Evolutionary conservation across 2,797 vertebrate species (phyloP).

Genomic region (Picus viridis): DNA sequence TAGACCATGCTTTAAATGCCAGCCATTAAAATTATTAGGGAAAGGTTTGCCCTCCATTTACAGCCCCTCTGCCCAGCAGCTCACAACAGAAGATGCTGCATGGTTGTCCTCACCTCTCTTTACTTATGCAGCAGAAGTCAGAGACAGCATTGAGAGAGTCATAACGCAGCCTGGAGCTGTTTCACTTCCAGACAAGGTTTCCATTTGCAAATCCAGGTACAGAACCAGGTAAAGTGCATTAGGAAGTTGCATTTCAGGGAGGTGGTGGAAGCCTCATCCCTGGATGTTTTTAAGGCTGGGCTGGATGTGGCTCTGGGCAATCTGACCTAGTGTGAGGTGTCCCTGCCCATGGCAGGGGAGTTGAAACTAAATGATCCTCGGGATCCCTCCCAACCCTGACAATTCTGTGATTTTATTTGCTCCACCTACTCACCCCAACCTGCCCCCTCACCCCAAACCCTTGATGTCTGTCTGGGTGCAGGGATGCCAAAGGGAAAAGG

Average conservation of each 20-base stretch:
- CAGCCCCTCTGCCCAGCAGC: conserved; percentile 2
- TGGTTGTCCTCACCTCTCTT: neutral
- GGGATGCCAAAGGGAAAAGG: neutral
- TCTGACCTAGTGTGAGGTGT: too few species aligned
- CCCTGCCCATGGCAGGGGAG: too few species aligned
- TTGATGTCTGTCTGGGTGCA: neutral
- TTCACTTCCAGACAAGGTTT: neutral
- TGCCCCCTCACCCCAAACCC: neutral
- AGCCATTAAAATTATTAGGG: conserved; percentile 53
- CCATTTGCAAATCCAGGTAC: neutral
- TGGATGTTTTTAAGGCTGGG: too few species aligned
- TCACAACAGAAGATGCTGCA: neutral
- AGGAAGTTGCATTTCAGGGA: neutral
- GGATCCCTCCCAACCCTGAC: too few species aligned
- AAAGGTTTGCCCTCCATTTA: conserved; percentile 45
- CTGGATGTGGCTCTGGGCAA: too few species aligned
- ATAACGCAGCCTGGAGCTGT: neutral
- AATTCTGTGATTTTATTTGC: neutral
- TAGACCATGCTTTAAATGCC: conserved; percentile 61
- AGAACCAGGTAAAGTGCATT: neutral
- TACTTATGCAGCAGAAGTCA: neutral
- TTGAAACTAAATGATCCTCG: too few species aligned
- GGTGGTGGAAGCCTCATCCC: too few species aligned
- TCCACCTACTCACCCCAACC: neutral
- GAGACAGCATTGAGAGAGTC: neutral